Evolutionary conservation across 2,888 invertebrate genomes (phyloP).

Genomic region (Metellina segmentata): DNA sequence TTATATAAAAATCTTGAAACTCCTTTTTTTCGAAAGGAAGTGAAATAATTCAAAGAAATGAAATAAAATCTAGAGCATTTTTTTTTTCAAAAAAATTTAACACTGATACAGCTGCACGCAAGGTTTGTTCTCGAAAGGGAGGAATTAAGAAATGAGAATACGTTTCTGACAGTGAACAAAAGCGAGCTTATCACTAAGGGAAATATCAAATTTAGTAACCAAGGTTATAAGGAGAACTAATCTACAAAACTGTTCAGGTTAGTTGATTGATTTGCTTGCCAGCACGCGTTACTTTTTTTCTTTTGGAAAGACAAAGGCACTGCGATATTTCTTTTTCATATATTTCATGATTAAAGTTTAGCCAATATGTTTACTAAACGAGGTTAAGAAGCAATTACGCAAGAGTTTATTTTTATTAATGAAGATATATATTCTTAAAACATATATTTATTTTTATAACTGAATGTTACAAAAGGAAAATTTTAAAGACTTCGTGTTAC

Average conservation of each 20-base stretch:
- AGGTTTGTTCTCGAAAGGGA: constrained; percentile 3
- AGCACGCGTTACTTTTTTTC: background rate
- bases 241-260: background rate
- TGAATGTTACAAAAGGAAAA: no score
- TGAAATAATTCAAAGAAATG: constrained; percentile 43
- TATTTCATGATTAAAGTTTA: background rate
- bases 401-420: no score
- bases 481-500: no score
- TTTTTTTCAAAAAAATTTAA: constrained; percentile 36
- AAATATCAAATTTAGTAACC: constrained; percentile 29
- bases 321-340: background rate
- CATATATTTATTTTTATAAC: no score
- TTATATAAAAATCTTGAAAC: constrained; percentile 25
- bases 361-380: no score
- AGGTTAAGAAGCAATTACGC: no score
- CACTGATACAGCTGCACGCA: constrained; percentile 40
- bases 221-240: background rate
- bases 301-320: background rate
- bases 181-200: background rate
- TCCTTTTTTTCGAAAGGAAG: background rate
- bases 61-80: constrained; percentile 46
- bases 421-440: no score
- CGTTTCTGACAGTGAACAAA: constrained; percentile 10
- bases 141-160: constrained; percentile 29
- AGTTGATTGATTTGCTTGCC: background rate